Base-by-base conservation (phyloP, 2,797 vertebrate species). In the Tapirus indicus region DNA sequence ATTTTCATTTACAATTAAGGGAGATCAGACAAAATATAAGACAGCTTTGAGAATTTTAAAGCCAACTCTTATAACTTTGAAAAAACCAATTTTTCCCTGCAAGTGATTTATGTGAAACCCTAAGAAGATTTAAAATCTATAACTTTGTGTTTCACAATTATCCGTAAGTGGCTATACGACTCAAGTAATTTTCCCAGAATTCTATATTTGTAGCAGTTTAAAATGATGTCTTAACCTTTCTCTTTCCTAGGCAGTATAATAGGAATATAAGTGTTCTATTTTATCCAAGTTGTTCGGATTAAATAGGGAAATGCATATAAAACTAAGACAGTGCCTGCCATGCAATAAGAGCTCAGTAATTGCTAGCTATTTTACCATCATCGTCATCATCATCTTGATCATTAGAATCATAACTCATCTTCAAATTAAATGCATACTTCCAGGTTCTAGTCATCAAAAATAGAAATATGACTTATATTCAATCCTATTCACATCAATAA, bases 221-320 rank as follows among this genome's bases (percentile, higher is more conserved):
- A 97, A 94, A 89, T 75, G 29, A 95, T 85, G 32, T 74, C 54
- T 92, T 94, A 95, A 96, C 49, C 21, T 91, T n/a, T 88, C 47
- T 79, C 23, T 91, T 88, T 95, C 62, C 82, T 87, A 52, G 54
- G 49, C 52, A 80, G 5, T 52, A 64, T 56, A 79, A 79, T 52
- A 64, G 27, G 25, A 87, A 92, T 64, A 14, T 29, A 95, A 87
- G 29, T 68, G 58, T 74, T 90, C 60, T 66, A 44, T 92, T 44
- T 96, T 47, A 64, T 38, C 6, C 18, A 94, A 17, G 18, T 60
- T 90, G 32, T 56, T 88, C 83, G 20, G 12, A 47, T 52, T 91
- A 80, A 93, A 92, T 38, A 83, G 11, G 2, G 9, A 85, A 95
- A 92, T 74, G 17, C 7, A 72, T 83, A 66, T 60, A 54, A 83